Percentiles rank a stretch among this genome's conserved stretches.
phyloP scores from a whole-genome alignment of 1,140 invertebrate species.

The Atta colombica region DNA sequence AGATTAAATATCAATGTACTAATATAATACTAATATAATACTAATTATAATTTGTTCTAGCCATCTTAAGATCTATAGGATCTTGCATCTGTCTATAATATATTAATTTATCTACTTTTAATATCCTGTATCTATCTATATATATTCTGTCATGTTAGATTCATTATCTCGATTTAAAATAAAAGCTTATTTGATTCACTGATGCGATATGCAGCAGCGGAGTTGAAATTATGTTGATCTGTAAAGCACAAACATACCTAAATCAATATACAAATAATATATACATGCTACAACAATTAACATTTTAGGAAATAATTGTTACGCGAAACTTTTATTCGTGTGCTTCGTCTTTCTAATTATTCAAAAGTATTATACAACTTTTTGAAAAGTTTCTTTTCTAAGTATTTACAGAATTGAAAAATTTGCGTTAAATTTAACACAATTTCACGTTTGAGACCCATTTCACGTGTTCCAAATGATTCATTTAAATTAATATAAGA shows the following conservation, averaged over 20 bases:
- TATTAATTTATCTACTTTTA: background rate
- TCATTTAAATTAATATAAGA: no score
- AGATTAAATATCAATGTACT: slow-evolving; percentile 5
- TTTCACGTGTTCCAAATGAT: no score
- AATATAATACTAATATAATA: background rate
- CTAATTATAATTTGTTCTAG: background rate
- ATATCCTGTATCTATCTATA: background rate
- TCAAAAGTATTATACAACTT: background rate
- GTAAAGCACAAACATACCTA: background rate
- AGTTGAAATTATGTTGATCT: background rate
- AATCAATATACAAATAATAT: background rate
- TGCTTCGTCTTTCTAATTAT: background rate
- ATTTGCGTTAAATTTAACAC: no score
- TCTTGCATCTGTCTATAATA: background rate
- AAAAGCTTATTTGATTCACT: background rate
- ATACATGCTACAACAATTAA: background rate
- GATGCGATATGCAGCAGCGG: background rate
- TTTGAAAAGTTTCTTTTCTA: background rate
- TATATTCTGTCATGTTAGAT: background rate
- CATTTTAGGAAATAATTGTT: background rate
- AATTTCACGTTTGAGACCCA: no score
- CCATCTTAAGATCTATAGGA: background rate
- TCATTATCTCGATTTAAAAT: background rate
- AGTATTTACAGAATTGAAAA: no score
- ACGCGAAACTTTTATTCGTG: background rate